phyloP scores from a whole-genome alignment of 2,888 invertebrate species.

The Apodemia mormo region DNA sequence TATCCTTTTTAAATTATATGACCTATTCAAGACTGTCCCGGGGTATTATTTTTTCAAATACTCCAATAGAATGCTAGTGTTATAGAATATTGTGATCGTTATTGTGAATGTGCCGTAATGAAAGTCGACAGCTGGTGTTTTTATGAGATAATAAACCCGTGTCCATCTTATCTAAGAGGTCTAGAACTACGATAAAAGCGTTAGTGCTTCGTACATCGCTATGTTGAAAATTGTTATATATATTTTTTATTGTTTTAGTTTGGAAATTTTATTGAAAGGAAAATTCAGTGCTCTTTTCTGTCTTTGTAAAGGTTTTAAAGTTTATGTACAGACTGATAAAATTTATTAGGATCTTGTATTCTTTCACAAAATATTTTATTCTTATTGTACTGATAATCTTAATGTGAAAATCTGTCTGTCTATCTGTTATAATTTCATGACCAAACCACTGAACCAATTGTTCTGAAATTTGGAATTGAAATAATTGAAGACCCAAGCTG shows the following conservation, averaged over 20 bases:
- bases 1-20: not conserved
- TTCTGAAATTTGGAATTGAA: no score
- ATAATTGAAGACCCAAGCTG: no score
- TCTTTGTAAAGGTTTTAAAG: not conserved
- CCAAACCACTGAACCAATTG: no score
- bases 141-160: slow-evolving; percentile 27
- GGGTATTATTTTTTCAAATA: not conserved
- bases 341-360: no score
- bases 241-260: not conserved
- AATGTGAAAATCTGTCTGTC: no score
- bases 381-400: no score
- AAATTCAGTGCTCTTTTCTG: not conserved
- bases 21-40: not conserved
- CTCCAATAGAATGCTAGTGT: not conserved
- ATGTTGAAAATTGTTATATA: not conserved
- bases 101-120: slow-evolving; percentile 30
- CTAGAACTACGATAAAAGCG: slow-evolving; percentile 11
- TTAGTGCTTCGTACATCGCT: not conserved
- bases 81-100: not conserved
- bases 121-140: slow-evolving; percentile 34
- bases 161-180: slow-evolving; percentile 2
- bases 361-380: no score
- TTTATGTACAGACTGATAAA: not conserved
- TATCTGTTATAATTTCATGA: no score
- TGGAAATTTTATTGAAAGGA: not conserved